phyloP scores from a whole-genome alignment of 2,888 invertebrate genomes.

The Agonopterix arenella region DNA sequence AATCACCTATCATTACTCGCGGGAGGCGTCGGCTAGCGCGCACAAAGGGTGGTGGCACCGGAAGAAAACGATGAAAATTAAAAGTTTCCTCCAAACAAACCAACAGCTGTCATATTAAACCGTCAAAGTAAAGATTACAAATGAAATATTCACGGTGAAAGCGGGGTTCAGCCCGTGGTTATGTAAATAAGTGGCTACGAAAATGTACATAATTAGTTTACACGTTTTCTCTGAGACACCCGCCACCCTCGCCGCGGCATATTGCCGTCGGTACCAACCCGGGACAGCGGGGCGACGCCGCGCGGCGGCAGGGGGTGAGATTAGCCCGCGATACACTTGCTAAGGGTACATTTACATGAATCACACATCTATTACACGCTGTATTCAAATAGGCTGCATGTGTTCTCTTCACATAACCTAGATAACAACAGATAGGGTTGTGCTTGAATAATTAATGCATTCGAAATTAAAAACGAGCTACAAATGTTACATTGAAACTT shows the following conservation, averaged over 20 bases:
- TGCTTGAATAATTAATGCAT: conserved; percentile 41
- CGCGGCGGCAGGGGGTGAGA: conserved; percentile 37
- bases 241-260: conserved; percentile 50
- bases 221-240: conserved; percentile 66
- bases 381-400: conserved; percentile 59
- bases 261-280: conserved; percentile 31
- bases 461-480: conserved; percentile 17
- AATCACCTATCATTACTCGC: conserved; percentile 67
- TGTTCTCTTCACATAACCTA: conserved; percentile 65
- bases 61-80: conserved; percentile 69
- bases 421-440: conserved; percentile 56
- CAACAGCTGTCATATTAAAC: conserved; percentile 75
- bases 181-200: conserved; percentile 77
- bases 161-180: conserved; percentile 70
- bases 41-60: conserved; percentile 56
- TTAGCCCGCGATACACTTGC: conserved; percentile 59
- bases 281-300: conserved; percentile 11
- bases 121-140: conserved; percentile 74
- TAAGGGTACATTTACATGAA: conserved; percentile 73
- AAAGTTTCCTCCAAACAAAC: conserved; percentile 73
- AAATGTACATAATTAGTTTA: conserved; percentile 77
- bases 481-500: conserved; percentile 3
- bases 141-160: conserved; percentile 77
- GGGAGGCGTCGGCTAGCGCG: conserved; percentile 57
- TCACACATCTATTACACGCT: conserved; percentile 64